phyloP scores from a whole-genome alignment of 2,113 vertebrate genomes.

The Okapia johnstoni region DNA sequence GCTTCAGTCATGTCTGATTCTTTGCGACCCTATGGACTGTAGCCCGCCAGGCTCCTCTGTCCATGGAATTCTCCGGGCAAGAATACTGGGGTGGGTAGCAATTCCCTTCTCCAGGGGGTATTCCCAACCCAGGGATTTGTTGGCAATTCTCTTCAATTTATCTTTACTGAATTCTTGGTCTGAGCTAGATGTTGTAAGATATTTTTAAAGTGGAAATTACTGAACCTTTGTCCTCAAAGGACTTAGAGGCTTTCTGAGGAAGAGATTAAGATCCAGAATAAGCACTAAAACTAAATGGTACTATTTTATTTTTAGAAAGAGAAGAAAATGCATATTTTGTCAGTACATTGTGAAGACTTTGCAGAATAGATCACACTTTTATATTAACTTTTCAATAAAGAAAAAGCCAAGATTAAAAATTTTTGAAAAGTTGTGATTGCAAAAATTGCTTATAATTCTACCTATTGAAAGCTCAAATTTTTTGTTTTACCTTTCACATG shows the following conservation, averaged over 20 bases:
- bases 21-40: not conserved
- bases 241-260: not conserved
- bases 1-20: not conserved
- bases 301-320: not conserved
- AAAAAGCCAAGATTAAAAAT: not conserved
- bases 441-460: not conserved
- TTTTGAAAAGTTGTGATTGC: not conserved
- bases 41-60: not conserved
- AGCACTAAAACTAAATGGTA: not conserved
- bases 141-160: not conserved
- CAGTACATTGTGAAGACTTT: not conserved
- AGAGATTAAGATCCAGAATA: not conserved
- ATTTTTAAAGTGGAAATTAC: conserved; percentile 15
- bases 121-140: not conserved
- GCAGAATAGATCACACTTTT: not conserved
- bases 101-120: not conserved
- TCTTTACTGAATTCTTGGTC: not conserved
- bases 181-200: not conserved
- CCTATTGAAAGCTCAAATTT: not conserved
- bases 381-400: not conserved
- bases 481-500: not conserved
- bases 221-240: not conserved
- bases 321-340: not conserved
- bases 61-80: not conserved
- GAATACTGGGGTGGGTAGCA: not conserved